These are phyloP conservation scores for Heliconius sara DNA, from an alignment of 2,888 invertebrate genomes.

Conservation along the genomic window DNA sequence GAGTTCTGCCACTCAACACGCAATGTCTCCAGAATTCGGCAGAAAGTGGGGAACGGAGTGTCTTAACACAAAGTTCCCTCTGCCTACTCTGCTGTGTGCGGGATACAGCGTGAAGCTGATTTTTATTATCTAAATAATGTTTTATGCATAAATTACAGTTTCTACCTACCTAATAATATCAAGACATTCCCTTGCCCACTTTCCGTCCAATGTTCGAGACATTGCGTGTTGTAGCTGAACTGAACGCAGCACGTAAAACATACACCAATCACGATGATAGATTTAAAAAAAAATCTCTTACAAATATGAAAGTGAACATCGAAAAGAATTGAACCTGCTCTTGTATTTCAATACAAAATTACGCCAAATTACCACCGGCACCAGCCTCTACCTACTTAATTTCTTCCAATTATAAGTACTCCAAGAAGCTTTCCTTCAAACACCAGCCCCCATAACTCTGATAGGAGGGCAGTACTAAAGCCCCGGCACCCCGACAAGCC, in stretches of 20 bases:
- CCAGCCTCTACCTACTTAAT: background rate
- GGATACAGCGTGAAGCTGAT: too few relatives aligned
- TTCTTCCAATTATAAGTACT: background rate
- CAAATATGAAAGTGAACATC: background rate
- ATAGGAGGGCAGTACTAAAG: slow-evolving; percentile 32
- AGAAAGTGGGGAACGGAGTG: too few relatives aligned
- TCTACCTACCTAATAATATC: background rate
- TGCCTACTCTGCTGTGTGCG: too few relatives aligned
- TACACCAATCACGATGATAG: background rate
- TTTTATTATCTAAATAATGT: too few relatives aligned
- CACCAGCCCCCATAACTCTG: background rate
- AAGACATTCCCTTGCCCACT: background rate
- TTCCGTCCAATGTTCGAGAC: background rate
- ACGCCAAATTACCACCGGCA: background rate
- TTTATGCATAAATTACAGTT: too few relatives aligned
- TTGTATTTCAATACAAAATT: background rate
- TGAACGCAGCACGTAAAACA: background rate
- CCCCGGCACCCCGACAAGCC: slow-evolving; percentile 46
- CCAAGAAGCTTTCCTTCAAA: background rate
- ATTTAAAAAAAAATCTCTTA: background rate
- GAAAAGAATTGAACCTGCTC: background rate
- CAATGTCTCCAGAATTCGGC: too few relatives aligned
- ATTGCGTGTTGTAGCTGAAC: background rate
- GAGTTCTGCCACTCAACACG: too few relatives aligned
- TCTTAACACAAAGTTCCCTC: too few relatives aligned